Base-by-base conservation (phyloP, 2,888 invertebrate genomes). In the Tinea pellionella region DNA sequence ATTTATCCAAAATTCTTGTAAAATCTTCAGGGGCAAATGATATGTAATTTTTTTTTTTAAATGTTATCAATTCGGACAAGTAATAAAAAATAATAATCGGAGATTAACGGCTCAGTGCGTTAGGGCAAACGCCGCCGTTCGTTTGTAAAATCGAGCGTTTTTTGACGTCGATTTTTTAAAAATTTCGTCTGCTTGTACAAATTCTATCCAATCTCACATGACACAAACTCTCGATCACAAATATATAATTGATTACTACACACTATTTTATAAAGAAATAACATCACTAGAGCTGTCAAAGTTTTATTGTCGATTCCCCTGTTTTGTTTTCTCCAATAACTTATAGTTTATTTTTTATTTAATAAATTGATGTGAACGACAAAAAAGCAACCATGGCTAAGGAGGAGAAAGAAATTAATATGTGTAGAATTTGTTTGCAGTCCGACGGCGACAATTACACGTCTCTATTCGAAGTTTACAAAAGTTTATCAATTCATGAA, bases 401-500 rank as follows among this genome's bases (percentile, higher is more conserved):
- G n/a, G 47, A 47, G 47, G 47, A 47, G 47, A 53, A 53, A 12
- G n/a, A 24, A 2, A 24, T 53, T 9, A 53, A 53, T 24, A 53
- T 53, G 24, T 53, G 53, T 24, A 53, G 53, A 53, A 24, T 53
- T 12, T 53, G 53, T 24, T 24, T 53, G 24, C 53, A 71, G 18
- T 60, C 65, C 3, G 63, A 65, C 18, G 62, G 63, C n/a, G 67
- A 65, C 30, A 72, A 73, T 64, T 73, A 65, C 62, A 63, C 73
- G 24, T 80, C 81, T 0, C 61, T 85, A 32, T 80, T 78, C 63
- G 75, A 77, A 55, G 70, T 66, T 63, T 77, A 73, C 61, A 77
- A 78, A 62, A 67, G 71, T 64, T 67, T 63, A 59, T 63, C 69
- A 1, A 66, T 84, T 61, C 72, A 67, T 24, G 75, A 79, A 53